Evolutionary conservation across 2,113 vertebrate genomes (phyloP).

Genomic region (Leucosticte australis): DNA sequence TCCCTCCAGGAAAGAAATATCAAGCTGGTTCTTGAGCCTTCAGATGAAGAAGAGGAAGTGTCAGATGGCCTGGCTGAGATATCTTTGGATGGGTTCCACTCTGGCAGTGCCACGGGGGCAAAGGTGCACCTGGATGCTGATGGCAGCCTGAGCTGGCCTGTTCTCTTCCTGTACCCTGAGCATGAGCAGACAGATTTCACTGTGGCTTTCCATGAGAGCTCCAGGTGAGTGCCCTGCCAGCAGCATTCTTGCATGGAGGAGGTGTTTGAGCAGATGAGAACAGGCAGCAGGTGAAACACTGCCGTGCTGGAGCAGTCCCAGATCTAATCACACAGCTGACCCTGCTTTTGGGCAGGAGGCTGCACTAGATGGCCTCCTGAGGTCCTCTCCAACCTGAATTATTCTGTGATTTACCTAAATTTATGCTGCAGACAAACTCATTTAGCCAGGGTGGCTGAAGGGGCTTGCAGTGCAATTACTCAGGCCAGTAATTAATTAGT

Average conservation of each 20-base stretch:
- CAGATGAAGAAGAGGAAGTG: slow-evolving; percentile 63
- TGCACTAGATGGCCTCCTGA: background rate
- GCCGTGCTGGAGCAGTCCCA: background rate
- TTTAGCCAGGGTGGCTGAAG: background rate
- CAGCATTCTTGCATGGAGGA: accelerated
- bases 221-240: slow-evolving; percentile 72
- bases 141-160: slow-evolving; percentile 88
- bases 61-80: slow-evolving; percentile 68
- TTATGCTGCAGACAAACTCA: background rate
- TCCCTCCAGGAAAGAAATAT: slow-evolving; percentile 82
- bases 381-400: background rate
- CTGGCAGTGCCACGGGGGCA: slow-evolving; percentile 74
- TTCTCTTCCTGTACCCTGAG: slow-evolving; percentile 93
- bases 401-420: background rate
- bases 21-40: slow-evolving; percentile 65
- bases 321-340: background rate
- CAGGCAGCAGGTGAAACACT: background rate
- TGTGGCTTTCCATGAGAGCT: slow-evolving; percentile 87
- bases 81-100: slow-evolving; percentile 74
- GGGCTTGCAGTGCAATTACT: background rate
- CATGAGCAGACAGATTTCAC: slow-evolving; percentile 91
- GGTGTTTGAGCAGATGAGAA: background rate
- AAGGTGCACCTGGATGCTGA: slow-evolving; percentile 82
- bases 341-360: background rate
- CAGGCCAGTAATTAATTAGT: background rate